phyloP scores from a whole-genome alignment of 2,888 invertebrate species.

The Abrostola tripartita region DNA sequence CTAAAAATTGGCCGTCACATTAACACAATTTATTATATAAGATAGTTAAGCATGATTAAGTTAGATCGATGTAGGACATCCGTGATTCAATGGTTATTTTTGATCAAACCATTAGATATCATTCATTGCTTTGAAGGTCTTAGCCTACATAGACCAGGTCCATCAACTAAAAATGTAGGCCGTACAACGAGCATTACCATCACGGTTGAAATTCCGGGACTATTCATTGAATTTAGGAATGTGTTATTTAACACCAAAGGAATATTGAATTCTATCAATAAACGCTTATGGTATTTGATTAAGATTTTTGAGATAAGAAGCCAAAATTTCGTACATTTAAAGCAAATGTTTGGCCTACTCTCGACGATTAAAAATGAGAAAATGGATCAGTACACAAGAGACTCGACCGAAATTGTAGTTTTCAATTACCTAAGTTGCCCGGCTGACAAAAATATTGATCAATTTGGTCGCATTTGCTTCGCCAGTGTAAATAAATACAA shows the following conservation, averaged over 20 bases:
- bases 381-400: no score
- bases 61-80: constrained; percentile 44
- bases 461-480: no score
- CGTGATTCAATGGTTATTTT: constrained; percentile 46
- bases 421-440: no score
- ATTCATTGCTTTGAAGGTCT: constrained; percentile 46
- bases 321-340: no score
- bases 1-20: constrained; percentile 5
- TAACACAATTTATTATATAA: constrained; percentile 23
- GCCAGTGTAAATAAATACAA: no score
- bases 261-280: background rate
- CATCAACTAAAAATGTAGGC: constrained; percentile 36
- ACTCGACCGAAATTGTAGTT: no score
- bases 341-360: no score
- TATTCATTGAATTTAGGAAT: constrained; percentile 30
- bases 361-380: no score
- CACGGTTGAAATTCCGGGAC: constrained; percentile 41
- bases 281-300: constrained; percentile 3
- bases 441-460: no score
- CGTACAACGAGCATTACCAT: constrained; percentile 35
- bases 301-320: constrained; percentile 7
- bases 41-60: constrained; percentile 43
- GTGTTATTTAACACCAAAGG: constrained; percentile 17
- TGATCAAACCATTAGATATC: constrained; percentile 48
- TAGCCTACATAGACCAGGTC: constrained; percentile 43